phyloP scores from a whole-genome alignment of 1,140 invertebrate genomes.

The Caenorhabditis remanei region DNA sequence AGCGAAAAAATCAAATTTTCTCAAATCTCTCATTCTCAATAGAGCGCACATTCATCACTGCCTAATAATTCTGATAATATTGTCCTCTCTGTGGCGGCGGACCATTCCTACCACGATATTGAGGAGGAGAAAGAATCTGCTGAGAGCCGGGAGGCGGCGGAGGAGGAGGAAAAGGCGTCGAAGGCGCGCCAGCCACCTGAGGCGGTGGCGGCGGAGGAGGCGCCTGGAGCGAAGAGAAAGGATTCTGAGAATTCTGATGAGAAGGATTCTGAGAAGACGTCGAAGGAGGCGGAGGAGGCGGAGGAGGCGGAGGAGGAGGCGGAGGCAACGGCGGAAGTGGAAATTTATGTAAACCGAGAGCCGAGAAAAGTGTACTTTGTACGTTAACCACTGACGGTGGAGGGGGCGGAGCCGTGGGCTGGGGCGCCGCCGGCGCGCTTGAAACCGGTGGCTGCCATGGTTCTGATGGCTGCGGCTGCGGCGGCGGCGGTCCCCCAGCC shows the following conservation, averaged over 20 bases:
- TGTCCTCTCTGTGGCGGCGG: too few relatives aligned
- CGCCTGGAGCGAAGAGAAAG: background rate
- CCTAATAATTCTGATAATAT: too few relatives aligned
- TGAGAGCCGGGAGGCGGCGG: background rate
- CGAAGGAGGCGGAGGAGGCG: background rate
- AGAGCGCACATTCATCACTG: too few relatives aligned
- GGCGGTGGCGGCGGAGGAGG: background rate
- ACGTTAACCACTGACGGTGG: constrained; percentile 35
- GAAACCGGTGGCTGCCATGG: background rate
- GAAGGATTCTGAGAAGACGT: background rate
- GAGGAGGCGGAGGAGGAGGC: background rate
- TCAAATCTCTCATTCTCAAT: too few relatives aligned
- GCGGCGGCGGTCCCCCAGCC: background rate
- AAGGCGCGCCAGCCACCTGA: background rate
- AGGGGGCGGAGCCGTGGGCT: background rate
- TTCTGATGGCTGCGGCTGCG: background rate
- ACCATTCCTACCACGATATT: background rate
- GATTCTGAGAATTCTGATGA: background rate
- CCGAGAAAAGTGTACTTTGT: constrained; percentile 43
- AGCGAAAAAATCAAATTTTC: too few relatives aligned
- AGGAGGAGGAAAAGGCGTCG: background rate
- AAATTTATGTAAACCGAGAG: constrained; percentile 17
- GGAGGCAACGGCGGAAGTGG: constrained; percentile 18
- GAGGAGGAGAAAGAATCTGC: background rate
- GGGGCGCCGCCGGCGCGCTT: background rate